A percentile compares a stretch with the other conserved stretches of the same genome.
phyloP scores from a whole-genome alignment of 2,888 invertebrate genomes.

The Nomada fabriciana region DNA sequence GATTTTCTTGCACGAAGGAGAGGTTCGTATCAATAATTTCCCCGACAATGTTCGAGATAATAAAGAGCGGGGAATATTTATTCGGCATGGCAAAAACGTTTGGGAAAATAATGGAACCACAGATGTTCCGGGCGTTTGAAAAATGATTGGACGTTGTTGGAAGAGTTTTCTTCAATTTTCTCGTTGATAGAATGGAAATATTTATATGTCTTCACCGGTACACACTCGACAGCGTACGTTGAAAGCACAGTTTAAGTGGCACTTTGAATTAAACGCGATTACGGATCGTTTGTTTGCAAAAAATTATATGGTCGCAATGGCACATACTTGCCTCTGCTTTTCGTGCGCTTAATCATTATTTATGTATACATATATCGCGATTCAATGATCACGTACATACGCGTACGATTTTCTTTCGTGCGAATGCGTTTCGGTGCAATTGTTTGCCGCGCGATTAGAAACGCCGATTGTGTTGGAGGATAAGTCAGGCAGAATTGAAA shows the following conservation, averaged over 20 bases:
- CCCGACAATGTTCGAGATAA: not conserved
- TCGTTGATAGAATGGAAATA: not conserved
- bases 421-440: no score
- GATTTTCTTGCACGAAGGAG: conserved; percentile 18
- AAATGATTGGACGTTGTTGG: not conserved
- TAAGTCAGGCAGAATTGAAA: no score
- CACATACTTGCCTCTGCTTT: not conserved
- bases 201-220: not conserved
- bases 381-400: not conserved
- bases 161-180: not conserved
- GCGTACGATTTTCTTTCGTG: not conserved
- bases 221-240: not conserved
- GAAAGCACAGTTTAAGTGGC: not conserved
- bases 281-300: not conserved
- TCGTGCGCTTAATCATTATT: conserved; percentile 4
- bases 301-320: conserved; percentile 1
- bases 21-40: no score
- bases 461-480: no score
- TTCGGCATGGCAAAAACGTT: not conserved
- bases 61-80: not conserved
- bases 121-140: no score
- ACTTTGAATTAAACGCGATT: conserved; percentile 8
- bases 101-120: not conserved
- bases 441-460: no score
- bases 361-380: not conserved